Conservation (phyloP, 2,888 invertebrate genomes). For the Hyles lineata region DNA sequence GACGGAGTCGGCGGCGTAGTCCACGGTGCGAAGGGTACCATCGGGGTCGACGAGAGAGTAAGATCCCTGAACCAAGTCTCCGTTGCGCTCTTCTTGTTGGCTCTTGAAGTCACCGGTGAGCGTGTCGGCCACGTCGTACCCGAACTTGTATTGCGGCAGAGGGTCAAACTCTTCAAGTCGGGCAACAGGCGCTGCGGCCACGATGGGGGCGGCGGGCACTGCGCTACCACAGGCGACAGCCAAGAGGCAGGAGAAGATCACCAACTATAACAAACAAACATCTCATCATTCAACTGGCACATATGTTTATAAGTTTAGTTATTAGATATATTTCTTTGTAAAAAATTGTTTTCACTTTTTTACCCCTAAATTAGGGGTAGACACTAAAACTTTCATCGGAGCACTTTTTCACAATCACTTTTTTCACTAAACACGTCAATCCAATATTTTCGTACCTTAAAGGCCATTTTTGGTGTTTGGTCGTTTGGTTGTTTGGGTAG, state of each 20-base stretch:
- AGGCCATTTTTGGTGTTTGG: conserved; percentile 68
- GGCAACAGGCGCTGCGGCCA: conserved; percentile 61
- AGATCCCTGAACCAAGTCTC: conserved; percentile 80
- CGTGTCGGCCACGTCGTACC: conserved; percentile 75
- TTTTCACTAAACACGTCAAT: conserved; percentile 43
- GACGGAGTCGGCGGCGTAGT: conserved; percentile 72
- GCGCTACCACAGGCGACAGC: conserved; percentile 68
- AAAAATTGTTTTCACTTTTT: conserved; percentile 22
- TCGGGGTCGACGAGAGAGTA: conserved; percentile 77
- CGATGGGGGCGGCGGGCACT: conserved; percentile 65
- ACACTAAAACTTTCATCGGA: conserved; percentile 34
- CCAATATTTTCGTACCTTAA: conserved; percentile 73
- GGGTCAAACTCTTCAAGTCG: conserved; percentile 81
- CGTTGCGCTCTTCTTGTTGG: conserved; percentile 80
- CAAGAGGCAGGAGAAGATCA: conserved; percentile 73
- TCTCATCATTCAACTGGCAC: background rate
- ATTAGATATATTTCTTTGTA: conserved; percentile 3
- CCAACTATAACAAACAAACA: conserved; percentile 62
- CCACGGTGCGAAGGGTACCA: conserved; percentile 72
- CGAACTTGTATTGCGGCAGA: conserved; percentile 84
- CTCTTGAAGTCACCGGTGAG: conserved; percentile 79
- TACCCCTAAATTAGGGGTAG: conserved; percentile 27
- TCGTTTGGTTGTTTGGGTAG: conserved; percentile 56
- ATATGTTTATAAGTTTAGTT: background rate
- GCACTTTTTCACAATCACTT: conserved; percentile 40